These are phyloP conservation scores for Parazoanthus darwini DNA, from an alignment of 92 coral and sea anemone species.

Conservation along the genomic window DNA sequence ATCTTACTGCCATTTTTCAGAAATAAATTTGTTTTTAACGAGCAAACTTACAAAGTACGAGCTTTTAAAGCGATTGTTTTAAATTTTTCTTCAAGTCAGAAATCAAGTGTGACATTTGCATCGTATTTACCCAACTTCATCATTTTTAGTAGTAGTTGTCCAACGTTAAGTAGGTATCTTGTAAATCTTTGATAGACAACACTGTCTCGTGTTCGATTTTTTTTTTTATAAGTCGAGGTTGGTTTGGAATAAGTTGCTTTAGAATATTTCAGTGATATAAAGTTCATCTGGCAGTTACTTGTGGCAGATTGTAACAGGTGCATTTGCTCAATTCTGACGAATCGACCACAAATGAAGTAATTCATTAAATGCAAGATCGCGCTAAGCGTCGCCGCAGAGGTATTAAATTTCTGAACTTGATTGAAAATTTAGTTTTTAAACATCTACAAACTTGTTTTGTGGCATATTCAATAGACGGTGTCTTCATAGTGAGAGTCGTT, in stretches of 20 bases:
- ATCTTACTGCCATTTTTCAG: too few relatives aligned
- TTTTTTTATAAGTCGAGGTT: too few relatives aligned
- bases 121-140: neutral
- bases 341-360: neutral
- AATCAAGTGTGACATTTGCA: neutral
- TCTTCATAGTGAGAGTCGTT: neutral
- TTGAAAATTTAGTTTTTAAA: neutral
- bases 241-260: neutral
- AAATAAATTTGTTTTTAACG: too few relatives aligned
- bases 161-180: neutral
- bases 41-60: neutral
- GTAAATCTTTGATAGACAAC: neutral
- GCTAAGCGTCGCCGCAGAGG: neutral
- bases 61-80: neutral
- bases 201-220: neutral
- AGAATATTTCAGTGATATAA: neutral
- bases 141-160: neutral
- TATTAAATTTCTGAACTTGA: neutral
- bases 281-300: neutral
- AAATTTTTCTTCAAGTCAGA: neutral
- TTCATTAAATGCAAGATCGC: neutral
- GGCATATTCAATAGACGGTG: neutral
- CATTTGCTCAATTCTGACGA: neutral
- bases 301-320: neutral
- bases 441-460: neutral